Percentiles rank a stretch among this genome's conserved stretches.
These are phyloP conservation scores for Drosophila auraria DNA, from an alignment of 1,140 invertebrate species.

Conservation along the genomic window DNA sequence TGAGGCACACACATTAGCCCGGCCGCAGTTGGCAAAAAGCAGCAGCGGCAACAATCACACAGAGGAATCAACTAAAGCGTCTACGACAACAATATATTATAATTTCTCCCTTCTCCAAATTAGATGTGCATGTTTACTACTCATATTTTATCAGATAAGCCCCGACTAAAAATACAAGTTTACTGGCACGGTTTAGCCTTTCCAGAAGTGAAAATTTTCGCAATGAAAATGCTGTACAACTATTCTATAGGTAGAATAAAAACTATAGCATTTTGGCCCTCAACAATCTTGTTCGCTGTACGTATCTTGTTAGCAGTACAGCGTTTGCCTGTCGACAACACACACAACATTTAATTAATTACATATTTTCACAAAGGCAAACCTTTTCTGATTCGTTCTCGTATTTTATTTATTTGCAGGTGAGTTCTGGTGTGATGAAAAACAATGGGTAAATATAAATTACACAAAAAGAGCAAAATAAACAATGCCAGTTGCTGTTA, in stretches of 20 bases:
- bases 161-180: conserved; percentile 17
- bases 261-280: not conserved
- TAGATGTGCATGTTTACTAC: conserved; percentile 76
- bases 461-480: conserved; percentile 22
- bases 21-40: conserved; percentile 37
- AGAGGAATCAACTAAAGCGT: conserved; percentile 52
- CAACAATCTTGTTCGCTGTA: not conserved
- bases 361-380: conserved; percentile 10
- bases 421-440: conserved; percentile 42
- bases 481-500: conserved; percentile 46
- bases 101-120: conserved; percentile 63
- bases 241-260: not conserved
- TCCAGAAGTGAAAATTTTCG: conserved; percentile 22
- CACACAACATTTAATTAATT: conserved; percentile 56
- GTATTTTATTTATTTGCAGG: conserved; percentile 49
- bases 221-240: conserved; percentile 8
- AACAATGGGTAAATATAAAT: conserved; percentile 47
- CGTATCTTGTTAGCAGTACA: conserved; percentile 27
- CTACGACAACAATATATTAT: conserved; percentile 63
- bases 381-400: conserved; percentile 33
- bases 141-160: conserved; percentile 73
- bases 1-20: conserved; percentile 65
- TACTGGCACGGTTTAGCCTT: conserved; percentile 2
- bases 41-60: conserved; percentile 44
- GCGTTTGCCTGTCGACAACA: conserved; percentile 5